Base-by-base conservation (phyloP, 2,888 invertebrate species). In the Philopedon plagiatum region DNA sequence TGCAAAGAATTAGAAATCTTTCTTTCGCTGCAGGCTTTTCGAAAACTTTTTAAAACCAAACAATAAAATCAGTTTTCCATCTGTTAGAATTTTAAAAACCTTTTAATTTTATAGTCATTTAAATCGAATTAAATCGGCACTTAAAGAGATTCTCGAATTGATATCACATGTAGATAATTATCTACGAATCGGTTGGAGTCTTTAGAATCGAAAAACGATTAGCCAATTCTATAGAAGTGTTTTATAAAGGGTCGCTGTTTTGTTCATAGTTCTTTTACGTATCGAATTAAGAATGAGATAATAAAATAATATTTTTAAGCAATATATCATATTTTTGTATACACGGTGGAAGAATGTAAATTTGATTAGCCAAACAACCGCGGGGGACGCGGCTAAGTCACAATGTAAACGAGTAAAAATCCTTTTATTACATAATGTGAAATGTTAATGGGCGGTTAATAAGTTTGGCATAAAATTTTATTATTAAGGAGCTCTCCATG, bases 161-260 rank as follows among this genome's bases (percentile, higher is more conserved):
- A 79, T 80, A 78, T 78, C 78, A 77, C 73, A 78, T 76, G 76
- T 77, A 78, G 79, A 79, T 79, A 79, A 79, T 79, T 79, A 80
- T 76, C 72, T 63, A 11, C 62, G 32, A 62, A 78, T 74, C 80
- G 75, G 80, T 72, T 78, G 80, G 80, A 76, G 65, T 71, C 76
- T 75, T 69, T 74, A 49, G 72, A 68, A 76, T 63, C 34, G 41
- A 65, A 68, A 68, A 66, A 65, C 63, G 56, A 56, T 68, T 69
- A 64, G 64, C 64, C 51, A 60, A 57, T 62, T 62, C 41, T 44
- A 66, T 67, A 41, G 61, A n/a, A n/a, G 21, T 34, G 44, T 26
- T 57, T 56, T 62, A 39, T 68, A 56, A 41, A 62, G 49, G 62
- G 49, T 66, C 71, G 41, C 66, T 61, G 66, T 61, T 41, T 15